Evolutionary conservation across 2,797 vertebrate genomes (phyloP).

Genomic region (Adrianichthys oophorus): DNA sequence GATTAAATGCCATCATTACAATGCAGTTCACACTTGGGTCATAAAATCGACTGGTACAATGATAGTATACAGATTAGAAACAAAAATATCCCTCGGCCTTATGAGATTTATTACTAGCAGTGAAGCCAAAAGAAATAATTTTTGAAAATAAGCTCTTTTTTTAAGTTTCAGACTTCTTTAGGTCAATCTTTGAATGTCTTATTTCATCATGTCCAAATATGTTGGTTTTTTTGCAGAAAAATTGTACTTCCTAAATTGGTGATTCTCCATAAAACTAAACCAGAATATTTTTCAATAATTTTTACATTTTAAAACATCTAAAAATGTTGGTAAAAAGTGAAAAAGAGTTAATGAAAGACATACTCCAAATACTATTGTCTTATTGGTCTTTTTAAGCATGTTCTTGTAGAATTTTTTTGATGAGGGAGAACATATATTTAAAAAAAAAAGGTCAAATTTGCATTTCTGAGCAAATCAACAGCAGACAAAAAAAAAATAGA

Average conservation of each 20-base stretch:
- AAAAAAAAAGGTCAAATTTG: too few relatives aligned
- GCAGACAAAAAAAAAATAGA: too few relatives aligned
- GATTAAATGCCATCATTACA: slow-evolving; percentile 58
- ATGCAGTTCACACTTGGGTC: slow-evolving; percentile 25
- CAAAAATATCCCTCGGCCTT: slow-evolving; percentile 1
- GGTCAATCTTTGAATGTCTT: slow-evolving; percentile 18
- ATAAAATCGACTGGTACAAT: not conserved
- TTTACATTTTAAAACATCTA: slow-evolving; percentile 7
- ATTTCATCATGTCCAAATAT: slow-evolving; percentile 27
- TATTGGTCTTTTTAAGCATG: too few relatives aligned
- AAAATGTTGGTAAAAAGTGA: slow-evolving; percentile 18
- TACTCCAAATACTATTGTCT: too few relatives aligned
- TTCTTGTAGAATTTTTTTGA: too few relatives aligned
- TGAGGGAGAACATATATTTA: too few relatives aligned
- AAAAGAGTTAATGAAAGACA: slow-evolving; percentile 51
- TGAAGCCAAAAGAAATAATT: too few relatives aligned
- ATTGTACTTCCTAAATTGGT: slow-evolving; percentile 8
- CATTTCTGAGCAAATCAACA: too few relatives aligned
- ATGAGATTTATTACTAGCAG: not conserved
- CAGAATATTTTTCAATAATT: slow-evolving; percentile 52
- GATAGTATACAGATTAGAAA: slow-evolving; percentile 13
- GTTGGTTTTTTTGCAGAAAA: slow-evolving; percentile 24
- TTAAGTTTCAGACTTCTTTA: slow-evolving; percentile 1
- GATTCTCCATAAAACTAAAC: slow-evolving; percentile 47
- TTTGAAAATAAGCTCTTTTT: slow-evolving; percentile 2